Conservation (phyloP, 2,888 invertebrate genomes). For the Sympetrum striolatum region DNA sequence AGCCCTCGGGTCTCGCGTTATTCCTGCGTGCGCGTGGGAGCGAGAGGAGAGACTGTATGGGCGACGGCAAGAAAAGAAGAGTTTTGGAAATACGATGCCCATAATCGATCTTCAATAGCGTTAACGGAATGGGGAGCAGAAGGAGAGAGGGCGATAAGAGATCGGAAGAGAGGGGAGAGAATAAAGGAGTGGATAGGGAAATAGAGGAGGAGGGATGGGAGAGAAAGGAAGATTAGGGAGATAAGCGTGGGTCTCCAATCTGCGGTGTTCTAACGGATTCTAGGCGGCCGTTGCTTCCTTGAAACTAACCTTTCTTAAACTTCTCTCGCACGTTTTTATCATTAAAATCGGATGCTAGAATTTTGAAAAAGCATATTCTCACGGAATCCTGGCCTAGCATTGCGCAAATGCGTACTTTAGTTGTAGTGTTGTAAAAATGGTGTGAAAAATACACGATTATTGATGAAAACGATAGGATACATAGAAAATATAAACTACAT, state of each 20-base stretch:
- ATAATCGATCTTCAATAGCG: slow-evolving; percentile 53
- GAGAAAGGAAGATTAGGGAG: not conserved
- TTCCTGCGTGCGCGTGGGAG: not conserved
- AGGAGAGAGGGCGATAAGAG: not conserved
- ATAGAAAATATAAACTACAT: too few relatives aligned
- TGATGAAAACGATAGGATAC: too few relatives aligned
- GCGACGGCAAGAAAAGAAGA: slow-evolving; percentile 49
- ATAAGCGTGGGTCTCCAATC: too few relatives aligned
- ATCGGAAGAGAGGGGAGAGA: slow-evolving; percentile 21
- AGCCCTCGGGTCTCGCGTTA: not conserved
- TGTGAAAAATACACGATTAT: too few relatives aligned
- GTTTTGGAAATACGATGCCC: slow-evolving; percentile 52
- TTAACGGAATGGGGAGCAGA: slow-evolving; percentile 49
- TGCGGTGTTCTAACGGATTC: too few relatives aligned
- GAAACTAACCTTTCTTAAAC: too few relatives aligned
- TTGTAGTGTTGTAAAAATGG: too few relatives aligned
- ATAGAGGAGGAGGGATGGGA: slow-evolving; percentile 17
- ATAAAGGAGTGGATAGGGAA: slow-evolving; percentile 2
- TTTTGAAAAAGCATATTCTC: not conserved
- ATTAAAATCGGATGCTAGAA: not conserved
- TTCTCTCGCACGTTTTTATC: not conserved
- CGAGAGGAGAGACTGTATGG: slow-evolving; percentile 20
- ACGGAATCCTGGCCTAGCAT: too few relatives aligned
- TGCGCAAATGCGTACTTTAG: too few relatives aligned
- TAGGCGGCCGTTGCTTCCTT: too few relatives aligned